These are phyloP conservation scores for Brassicogethes aeneus DNA, from an alignment of 2,888 invertebrate species.

Conservation along the genomic window DNA sequence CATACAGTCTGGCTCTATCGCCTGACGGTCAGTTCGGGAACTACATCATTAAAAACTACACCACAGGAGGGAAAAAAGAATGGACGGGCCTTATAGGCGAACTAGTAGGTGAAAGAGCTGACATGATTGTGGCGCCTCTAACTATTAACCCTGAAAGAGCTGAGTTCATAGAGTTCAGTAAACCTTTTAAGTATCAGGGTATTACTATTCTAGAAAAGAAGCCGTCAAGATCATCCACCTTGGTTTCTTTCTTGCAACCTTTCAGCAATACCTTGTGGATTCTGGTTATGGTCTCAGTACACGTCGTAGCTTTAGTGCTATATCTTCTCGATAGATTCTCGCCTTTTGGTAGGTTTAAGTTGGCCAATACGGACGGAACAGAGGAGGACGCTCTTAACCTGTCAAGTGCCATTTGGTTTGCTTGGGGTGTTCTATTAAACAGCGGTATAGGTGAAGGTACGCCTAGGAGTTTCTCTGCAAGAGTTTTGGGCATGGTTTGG, in stretches of 20 bases:
- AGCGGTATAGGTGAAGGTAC: conserved; percentile 99
- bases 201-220: conserved; percentile 97
- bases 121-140: conserved; percentile 95
- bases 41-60: conserved; percentile 68
- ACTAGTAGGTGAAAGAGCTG: conserved; percentile 81
- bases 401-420: conserved; percentile 99
- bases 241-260: conserved; percentile 99
- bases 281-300: conserved; percentile 95
- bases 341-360: conserved; percentile 80
- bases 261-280: conserved; percentile 98
- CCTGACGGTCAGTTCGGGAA: conserved; percentile 92
- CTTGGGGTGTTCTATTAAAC: conserved; percentile 97
- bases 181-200: conserved; percentile 98
- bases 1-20: conserved; percentile 83
- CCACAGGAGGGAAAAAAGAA: conserved; percentile 77
- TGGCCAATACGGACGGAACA: conserved; percentile 83
- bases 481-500: conserved; percentile 99
- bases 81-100: conserved; percentile 97
- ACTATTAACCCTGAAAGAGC: conserved; percentile 98
- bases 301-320: conserved; percentile 93
- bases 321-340: conserved; percentile 86
- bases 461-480: conserved; percentile 93
- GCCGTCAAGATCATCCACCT: conserved; percentile 92
- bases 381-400: conserved; percentile 97
- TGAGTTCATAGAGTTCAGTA: conserved; percentile 96